phyloP scores from a whole-genome alignment of 2,113 vertebrate genomes.

The Marmota flaviventris region DNA sequence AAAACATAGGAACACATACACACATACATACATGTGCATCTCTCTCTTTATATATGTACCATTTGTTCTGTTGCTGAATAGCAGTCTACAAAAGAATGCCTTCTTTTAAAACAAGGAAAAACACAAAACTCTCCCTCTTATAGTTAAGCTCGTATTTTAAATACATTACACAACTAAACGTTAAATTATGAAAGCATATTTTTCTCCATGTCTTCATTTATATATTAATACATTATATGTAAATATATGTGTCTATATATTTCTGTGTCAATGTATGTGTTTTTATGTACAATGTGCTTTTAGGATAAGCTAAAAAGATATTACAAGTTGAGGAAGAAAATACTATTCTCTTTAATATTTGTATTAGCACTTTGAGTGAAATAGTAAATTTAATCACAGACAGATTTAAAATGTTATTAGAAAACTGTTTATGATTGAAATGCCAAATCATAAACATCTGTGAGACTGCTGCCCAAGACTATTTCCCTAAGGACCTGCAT shows the following conservation, averaged over 20 bases:
- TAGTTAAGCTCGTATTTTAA: not conserved
- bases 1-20: fast-evolving
- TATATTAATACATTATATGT: not conserved
- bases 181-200: not conserved
- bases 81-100: not conserved
- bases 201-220: not conserved
- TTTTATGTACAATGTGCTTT: not conserved
- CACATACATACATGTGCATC: not conserved
- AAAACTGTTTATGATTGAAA: not conserved
- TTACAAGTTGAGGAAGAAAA: not conserved
- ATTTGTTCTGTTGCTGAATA: not conserved
- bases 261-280: not conserved
- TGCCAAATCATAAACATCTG: not conserved
- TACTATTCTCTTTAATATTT: not conserved
- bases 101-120: not conserved
- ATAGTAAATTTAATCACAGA: not conserved
- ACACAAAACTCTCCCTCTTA: not conserved
- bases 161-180: not conserved
- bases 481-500: not conserved
- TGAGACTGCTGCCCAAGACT: not conserved
- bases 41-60: not conserved
- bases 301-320: slow-evolving; percentile 5
- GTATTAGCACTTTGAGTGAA: not conserved
- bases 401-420: slow-evolving; percentile 10
- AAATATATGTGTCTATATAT: not conserved